A percentile compares a stretch with the other conserved stretches of the same genome.
Conservation (phyloP, 2,113 vertebrate genomes). For the Oncorhynchus masou region DNA sequence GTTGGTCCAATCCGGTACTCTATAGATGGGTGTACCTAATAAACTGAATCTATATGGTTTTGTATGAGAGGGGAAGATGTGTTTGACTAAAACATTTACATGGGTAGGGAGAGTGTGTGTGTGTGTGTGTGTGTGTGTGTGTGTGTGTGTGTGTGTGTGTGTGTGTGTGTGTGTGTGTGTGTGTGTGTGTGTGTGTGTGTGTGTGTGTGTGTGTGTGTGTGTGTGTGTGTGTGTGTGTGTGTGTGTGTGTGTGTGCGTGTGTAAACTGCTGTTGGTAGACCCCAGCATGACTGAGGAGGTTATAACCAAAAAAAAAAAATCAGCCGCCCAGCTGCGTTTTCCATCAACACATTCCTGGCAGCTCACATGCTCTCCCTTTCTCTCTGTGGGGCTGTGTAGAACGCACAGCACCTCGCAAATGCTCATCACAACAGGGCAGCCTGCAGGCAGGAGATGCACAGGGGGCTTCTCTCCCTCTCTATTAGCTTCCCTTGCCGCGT, state of each 20-base stretch:
- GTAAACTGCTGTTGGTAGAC: constrained; percentile 69
- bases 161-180: constrained; percentile 32
- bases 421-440: constrained; percentile 70
- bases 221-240: constrained; percentile 25
- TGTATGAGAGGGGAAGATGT: constrained; percentile 38
- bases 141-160: constrained; percentile 19
- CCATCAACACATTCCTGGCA: constrained; percentile 82
- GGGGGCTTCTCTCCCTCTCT: not conserved
- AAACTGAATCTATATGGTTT: constrained; percentile 14
- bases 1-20: too few relatives aligned
- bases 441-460: constrained; percentile 51
- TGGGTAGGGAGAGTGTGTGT: constrained; percentile 30
- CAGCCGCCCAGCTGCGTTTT: constrained; percentile 79
- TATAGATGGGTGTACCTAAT: too few relatives aligned
- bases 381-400: constrained; percentile 64
- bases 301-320: constrained; percentile 68
- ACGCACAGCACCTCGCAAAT: constrained; percentile 64
- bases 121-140: constrained; percentile 35
- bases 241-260: constrained; percentile 33
- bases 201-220: constrained; percentile 34
- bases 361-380: constrained; percentile 66
- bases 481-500: not conserved
- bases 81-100: constrained; percentile 14
- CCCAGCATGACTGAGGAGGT: constrained; percentile 77
- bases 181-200: constrained; percentile 36